Evolutionary conservation across 2,888 invertebrate species (phyloP), one percentile per base, ranked within the genome.

Genomic region (Aleiodes alternator): DNA sequence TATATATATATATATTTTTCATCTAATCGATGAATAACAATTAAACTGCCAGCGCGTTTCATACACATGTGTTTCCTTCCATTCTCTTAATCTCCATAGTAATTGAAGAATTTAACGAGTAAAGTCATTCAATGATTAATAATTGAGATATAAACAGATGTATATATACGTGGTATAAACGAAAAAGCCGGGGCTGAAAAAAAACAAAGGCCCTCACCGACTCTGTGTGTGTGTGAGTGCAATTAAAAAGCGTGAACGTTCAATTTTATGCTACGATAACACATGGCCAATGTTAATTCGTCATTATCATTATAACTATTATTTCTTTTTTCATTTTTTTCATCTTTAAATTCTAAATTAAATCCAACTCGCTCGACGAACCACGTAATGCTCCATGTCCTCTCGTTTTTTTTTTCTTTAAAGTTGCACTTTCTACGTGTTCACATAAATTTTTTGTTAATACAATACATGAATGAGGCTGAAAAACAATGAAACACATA

Each of bases 231-330:
- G 23, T 23, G 23, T 57, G 38, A 16, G 70, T 73, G 75, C 72
- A 69, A 80, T 77, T 80, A 80, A 81, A 81, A 81, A 80, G 81
- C 81, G 80, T 80, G 80, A 81, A 81, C 73, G n/a, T 77, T 23
- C 51, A 75, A 78, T 79, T 57, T 64, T 14, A 79, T 75, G 79
- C 78, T 80, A 79, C 77, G 53, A 77, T 59, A 43, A 69, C 69
- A 69, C 69, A 77, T 79, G 78, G 29, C 61, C 59, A 38, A 59
- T 59, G 38, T 48, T 59, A 48, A 31, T 31, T 48, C 31, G 43
- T 43, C 43, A 43, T 43, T 43, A 43, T 11, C 3, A 43, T 11
- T 8, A 43, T 43, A 7, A 43, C 11, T 43, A 48, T 29, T 71
- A 14, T 43, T 50, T 51, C 31, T 68, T 48, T 34, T 68, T 68